Evolutionary conservation across 2,888 invertebrate species (phyloP).

Genomic region (Strigamia crassipes): DNA sequence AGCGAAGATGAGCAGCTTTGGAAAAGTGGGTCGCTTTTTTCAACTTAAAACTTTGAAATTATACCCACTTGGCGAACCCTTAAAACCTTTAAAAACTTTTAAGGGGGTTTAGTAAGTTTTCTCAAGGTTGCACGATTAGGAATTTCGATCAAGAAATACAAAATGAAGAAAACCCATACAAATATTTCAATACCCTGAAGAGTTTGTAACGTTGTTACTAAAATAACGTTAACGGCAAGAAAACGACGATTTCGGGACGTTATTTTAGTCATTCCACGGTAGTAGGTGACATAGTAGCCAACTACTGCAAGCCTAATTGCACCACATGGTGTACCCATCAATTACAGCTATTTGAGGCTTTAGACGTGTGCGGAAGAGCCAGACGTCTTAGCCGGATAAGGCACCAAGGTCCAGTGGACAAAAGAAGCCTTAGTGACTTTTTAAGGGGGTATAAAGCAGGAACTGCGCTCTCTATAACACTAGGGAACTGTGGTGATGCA

Average conservation of each 20-base stretch:
- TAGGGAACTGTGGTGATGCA: conserved; percentile 27
- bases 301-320: neutral
- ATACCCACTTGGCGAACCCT: neutral
- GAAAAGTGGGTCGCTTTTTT: conserved; percentile 8
- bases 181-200: too few relatives aligned
- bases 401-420: conserved; percentile 39
- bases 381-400: conserved; percentile 38
- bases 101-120: neutral
- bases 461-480: conserved; percentile 39
- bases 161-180: too few relatives aligned
- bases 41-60: neutral
- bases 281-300: neutral
- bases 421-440: conserved; percentile 23
- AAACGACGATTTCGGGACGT: too few relatives aligned
- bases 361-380: conserved; percentile 17
- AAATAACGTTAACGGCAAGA: too few relatives aligned
- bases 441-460: neutral
- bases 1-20: conserved; percentile 11
- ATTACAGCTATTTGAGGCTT: conserved; percentile 15
- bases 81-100: neutral
- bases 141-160: too few relatives aligned
- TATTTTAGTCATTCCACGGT: neutral
- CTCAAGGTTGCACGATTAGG: too few relatives aligned
- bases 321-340: conserved; percentile 18
- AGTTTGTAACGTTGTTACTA: too few relatives aligned